Conservation (phyloP, 2,113 vertebrate genomes). For the Microcebus lehilahytsara region DNA sequence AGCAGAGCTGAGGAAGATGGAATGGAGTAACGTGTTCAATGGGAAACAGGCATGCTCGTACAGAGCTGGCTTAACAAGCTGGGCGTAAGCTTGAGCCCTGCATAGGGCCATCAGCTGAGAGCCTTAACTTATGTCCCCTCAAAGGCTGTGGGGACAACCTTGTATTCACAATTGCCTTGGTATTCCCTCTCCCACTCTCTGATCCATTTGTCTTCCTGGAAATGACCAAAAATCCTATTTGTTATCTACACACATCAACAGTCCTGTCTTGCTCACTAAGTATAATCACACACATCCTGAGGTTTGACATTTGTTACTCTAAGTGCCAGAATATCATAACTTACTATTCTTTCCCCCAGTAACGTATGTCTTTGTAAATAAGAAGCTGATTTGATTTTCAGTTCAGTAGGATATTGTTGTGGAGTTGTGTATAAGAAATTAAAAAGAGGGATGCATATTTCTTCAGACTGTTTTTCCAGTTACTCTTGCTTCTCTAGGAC, state of each 20-base stretch:
- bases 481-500: not conserved
- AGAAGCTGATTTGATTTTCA: not conserved
- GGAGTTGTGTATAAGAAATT: not conserved
- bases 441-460: not conserved
- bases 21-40: not conserved
- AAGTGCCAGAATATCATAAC: not conserved
- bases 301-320: not conserved
- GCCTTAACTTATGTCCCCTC: not conserved
- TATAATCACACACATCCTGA: not conserved
- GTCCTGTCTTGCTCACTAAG: not conserved
- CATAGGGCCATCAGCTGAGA: not conserved
- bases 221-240: not conserved
- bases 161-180: not conserved
- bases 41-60: not conserved
- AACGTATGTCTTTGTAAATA: not conserved
- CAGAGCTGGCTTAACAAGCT: not conserved
- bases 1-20: not conserved
- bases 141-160: not conserved
- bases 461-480: not conserved
- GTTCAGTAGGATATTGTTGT: not conserved
- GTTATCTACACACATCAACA: not conserved
- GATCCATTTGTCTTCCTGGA: not conserved
- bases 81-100: not conserved
- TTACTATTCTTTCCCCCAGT: not conserved
- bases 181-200: accelerated